Base-by-base conservation (phyloP, 2,888 invertebrate genomes). In the Tachina fera region DNA sequence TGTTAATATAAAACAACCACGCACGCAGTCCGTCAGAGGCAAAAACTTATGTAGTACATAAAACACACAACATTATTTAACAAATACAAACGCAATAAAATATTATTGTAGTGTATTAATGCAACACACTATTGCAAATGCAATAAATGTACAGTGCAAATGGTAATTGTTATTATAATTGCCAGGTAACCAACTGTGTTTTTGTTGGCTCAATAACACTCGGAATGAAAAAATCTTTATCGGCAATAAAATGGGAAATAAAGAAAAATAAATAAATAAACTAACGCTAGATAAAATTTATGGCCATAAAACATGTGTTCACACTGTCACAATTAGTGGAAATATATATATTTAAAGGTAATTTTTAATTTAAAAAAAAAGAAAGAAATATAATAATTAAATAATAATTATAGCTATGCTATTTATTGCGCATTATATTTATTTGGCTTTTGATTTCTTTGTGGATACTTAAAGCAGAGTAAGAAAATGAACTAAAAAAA, bases 111-210 rank as follows among this genome's bases (percentile, higher is more conserved):
- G 41, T 11, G 43, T n/a, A 16, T 61, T 43, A 61, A 16, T 16
- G 61, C 61, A 9, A 43, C 41, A 43, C 61, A 41, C 22, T 22
- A 22, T 22, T 2, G 22, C 3, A 22, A 3, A 61, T 43, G 43
- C 4, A 31, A 31, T 4, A 31, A 31, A 11, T 16, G 16, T 43
- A 61, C 13, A 61, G 43, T 43, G 11, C 4, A 61, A 41, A 41
- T 61, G 16, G 9, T 41, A 43, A 61, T 61, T 43, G 61, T 61
- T 41, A 19, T 43, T 43, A 43, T 61, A 61, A 61, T 43, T 41
- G 43, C 16, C 16, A 61, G 43, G 61, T 16, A 61, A 43, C 1
- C 61, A 61, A 43, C 41, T 16, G 43, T 10, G 60, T 3, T n/a
- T 16, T 16, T 10, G 39, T 3, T 39, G 60, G n/a, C 39, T 60